Evolutionary conservation across 2,888 invertebrate species (phyloP).

Genomic region (Melieria omissa): DNA sequence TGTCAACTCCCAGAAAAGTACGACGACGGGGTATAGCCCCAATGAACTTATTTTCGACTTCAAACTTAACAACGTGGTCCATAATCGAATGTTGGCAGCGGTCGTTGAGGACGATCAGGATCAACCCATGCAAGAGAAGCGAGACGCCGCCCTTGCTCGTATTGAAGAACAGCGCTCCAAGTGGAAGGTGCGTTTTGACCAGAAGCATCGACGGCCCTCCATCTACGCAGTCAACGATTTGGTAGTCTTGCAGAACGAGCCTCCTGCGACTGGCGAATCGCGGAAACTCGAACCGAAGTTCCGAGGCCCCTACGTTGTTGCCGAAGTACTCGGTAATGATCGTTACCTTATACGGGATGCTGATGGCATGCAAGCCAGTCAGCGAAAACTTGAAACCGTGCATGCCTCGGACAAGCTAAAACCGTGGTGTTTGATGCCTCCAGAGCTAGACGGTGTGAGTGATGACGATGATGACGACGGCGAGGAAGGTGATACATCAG

Average conservation of each 20-base stretch:
- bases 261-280: conserved; percentile 22
- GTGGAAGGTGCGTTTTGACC: too few relatives aligned
- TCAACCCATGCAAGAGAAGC: too few relatives aligned
- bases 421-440: conserved; percentile 6
- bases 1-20: too few relatives aligned
- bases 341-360: conserved; percentile 7
- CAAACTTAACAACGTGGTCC: too few relatives aligned
- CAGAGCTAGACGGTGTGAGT: background rate
- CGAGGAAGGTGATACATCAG: too few relatives aligned
- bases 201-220: too few relatives aligned
- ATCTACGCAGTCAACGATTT: conserved; percentile 18
- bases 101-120: too few relatives aligned
- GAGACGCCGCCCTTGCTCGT: too few relatives aligned
- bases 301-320: conserved; percentile 23
- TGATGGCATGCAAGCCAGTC: background rate
- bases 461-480: background rate
- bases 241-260: conserved; percentile 23
- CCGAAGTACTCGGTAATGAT: conserved; percentile 21
- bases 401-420: background rate
- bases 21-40: too few relatives aligned
- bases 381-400: background rate
- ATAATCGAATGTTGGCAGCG: too few relatives aligned
- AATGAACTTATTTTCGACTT: too few relatives aligned
- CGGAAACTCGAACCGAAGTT: conserved; percentile 25
- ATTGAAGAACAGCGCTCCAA: too few relatives aligned